phyloP scores from a whole-genome alignment of 2,888 invertebrate genomes.

The Coleophora flavipennella region DNA sequence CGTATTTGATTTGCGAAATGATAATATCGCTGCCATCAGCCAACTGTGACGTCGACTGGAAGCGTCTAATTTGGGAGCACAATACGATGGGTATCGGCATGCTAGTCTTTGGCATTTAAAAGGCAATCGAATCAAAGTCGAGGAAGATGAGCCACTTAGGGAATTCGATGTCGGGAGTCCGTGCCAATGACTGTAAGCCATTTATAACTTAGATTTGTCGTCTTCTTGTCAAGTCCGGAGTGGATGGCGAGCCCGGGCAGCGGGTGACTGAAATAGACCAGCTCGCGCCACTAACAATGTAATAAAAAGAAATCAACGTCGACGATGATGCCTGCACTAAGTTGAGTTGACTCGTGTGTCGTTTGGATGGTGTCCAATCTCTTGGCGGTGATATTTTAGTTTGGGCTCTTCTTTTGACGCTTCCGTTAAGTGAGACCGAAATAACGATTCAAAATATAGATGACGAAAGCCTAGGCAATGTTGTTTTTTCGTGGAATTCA shows the following conservation, averaged over 20 bases:
- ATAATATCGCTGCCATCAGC: constrained; percentile 9
- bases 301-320: constrained; percentile 72
- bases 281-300: constrained; percentile 68
- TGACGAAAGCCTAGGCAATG: constrained; percentile 38
- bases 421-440: constrained; percentile 62
- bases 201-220: constrained; percentile 65
- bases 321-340: constrained; percentile 59
- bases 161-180: not conserved
- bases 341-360: constrained; percentile 70
- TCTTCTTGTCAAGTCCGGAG: constrained; percentile 61
- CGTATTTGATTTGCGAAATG: constrained; percentile 25
- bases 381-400: constrained; percentile 50
- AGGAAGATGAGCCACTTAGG: not conserved
- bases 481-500: constrained; percentile 30
- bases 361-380: constrained; percentile 66
- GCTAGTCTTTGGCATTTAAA: not conserved
- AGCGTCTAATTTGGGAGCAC: not conserved
- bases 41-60: constrained; percentile 13
- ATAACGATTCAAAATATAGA: constrained; percentile 41
- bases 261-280: constrained; percentile 65
- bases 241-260: constrained; percentile 61
- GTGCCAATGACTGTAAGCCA: constrained; percentile 53
- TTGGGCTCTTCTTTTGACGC: constrained; percentile 47
- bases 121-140: not conserved
- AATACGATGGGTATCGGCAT: not conserved